phyloP scores from a whole-genome alignment of 2,113 vertebrate genomes.

The Nanger granti region DNA sequence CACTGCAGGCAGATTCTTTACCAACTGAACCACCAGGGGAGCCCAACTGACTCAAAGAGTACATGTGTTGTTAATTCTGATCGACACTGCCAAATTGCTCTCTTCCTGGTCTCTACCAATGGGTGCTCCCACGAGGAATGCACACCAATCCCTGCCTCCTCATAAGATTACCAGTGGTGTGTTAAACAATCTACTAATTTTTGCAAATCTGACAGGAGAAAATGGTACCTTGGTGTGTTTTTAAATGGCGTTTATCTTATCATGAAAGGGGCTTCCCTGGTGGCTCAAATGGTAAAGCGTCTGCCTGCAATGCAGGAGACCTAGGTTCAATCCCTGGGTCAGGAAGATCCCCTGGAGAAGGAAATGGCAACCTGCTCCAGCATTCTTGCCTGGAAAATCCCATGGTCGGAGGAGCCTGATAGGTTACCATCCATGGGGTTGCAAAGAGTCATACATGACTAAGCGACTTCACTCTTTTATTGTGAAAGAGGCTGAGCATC shows the following conservation, averaged over 20 bases:
- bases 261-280: too few relatives aligned
- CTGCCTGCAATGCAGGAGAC: too few relatives aligned
- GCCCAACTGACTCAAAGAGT: accelerated
- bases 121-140: not conserved
- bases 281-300: too few relatives aligned
- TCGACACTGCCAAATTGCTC: not conserved
- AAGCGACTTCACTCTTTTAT: too few relatives aligned
- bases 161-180: accelerated
- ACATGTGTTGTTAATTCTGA: not conserved
- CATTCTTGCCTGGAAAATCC: too few relatives aligned
- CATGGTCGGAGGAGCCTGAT: too few relatives aligned
- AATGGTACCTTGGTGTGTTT: accelerated
- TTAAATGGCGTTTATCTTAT: not conserved
- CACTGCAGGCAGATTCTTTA: not conserved
- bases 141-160: not conserved
- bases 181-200: accelerated
- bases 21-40: not conserved
- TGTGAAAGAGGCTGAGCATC: accelerated
- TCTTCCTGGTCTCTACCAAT: not conserved
- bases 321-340: too few relatives aligned
- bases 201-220: too few relatives aligned
- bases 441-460: too few relatives aligned
- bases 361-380: too few relatives aligned
- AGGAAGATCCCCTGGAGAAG: too few relatives aligned
- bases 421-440: too few relatives aligned